These are phyloP conservation scores for Heterodera schachtii DNA, from an alignment of 1,140 invertebrate genomes.

Conservation along the genomic window DNA sequence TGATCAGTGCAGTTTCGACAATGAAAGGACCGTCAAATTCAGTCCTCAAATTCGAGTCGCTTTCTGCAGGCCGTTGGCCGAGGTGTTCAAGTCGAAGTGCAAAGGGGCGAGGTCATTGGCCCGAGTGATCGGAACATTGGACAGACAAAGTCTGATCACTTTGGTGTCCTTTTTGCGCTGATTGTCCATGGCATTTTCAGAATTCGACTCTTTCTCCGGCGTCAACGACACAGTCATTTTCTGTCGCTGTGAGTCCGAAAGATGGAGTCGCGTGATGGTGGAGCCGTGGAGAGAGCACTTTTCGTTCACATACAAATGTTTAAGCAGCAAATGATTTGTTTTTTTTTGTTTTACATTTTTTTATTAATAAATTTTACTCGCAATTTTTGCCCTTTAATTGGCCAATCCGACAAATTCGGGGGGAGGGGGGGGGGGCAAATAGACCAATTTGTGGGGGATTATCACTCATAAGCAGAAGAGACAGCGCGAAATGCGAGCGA, in stretches of 20 bases:
- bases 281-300: constrained; percentile 28
- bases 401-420: neutral
- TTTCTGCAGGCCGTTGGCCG: constrained; percentile 25
- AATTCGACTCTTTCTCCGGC: neutral
- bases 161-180: neutral
- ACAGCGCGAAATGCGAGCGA: neutral
- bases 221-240: constrained; percentile 33
- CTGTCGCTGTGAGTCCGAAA: constrained; percentile 23
- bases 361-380: neutral
- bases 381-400: neutral
- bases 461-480: neutral
- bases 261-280: constrained; percentile 23
- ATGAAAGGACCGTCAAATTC: constrained; percentile 7
- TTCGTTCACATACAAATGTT: constrained; percentile 28
- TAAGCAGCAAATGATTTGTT: neutral
- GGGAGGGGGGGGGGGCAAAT: neutral
- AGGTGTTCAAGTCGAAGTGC: constrained; percentile 28
- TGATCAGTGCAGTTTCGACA: constrained; percentile 21
- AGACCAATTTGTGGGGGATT: neutral
- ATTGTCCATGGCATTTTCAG: neutral
- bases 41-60: constrained; percentile 13
- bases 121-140: constrained; percentile 15
- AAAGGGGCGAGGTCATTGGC: constrained; percentile 23
- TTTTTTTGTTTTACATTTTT: neutral
- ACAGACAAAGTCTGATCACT: constrained; percentile 14